Percentiles rank a stretch among this genome's conserved stretches.
Conservation (phyloP, 1,140 invertebrate genomes). For the Microplitis mediator region DNA sequence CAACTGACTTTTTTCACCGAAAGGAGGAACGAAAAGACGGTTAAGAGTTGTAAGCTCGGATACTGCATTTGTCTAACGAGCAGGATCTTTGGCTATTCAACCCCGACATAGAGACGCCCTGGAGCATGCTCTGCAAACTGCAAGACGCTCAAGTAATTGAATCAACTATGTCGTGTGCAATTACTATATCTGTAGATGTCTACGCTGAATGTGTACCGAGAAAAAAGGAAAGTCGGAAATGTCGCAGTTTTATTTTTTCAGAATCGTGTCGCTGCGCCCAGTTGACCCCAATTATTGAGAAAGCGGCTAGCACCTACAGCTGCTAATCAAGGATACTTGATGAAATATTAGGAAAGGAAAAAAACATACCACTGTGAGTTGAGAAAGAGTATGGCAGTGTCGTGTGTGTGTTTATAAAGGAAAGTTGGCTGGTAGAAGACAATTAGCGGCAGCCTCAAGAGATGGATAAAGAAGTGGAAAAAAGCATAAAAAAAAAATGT, state of each 20-base stretch:
- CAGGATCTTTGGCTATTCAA: slow-evolving; percentile 31
- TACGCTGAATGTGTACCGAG: background rate
- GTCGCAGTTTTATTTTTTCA: background rate
- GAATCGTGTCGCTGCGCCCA: slow-evolving; percentile 9
- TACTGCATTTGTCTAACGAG: slow-evolving; percentile 34
- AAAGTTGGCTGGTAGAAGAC: background rate
- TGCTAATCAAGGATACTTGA: slow-evolving; percentile 13
- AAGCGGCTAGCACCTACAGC: slow-evolving; percentile 12
- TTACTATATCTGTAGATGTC: too few relatives aligned
- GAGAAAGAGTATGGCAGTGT: too few relatives aligned
- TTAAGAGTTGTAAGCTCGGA: slow-evolving; percentile 1
- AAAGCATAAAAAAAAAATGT: background rate
- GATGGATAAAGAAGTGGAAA: background rate
- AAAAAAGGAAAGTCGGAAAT: background rate
- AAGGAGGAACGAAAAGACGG: background rate
- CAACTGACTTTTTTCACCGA: background rate
- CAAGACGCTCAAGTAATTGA: slow-evolving; percentile 16
- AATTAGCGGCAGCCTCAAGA: slow-evolving; percentile 3
- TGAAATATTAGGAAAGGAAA: slow-evolving; percentile 1
- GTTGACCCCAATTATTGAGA: slow-evolving; percentile 29
- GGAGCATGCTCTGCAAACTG: background rate
- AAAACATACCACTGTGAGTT: background rate
- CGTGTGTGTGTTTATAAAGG: too few relatives aligned
- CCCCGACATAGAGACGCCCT: slow-evolving; percentile 12
- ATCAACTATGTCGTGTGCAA: slow-evolving; percentile 30